Conservation (phyloP, 2,797 vertebrate genomes). For the Falco columbarius region DNA sequence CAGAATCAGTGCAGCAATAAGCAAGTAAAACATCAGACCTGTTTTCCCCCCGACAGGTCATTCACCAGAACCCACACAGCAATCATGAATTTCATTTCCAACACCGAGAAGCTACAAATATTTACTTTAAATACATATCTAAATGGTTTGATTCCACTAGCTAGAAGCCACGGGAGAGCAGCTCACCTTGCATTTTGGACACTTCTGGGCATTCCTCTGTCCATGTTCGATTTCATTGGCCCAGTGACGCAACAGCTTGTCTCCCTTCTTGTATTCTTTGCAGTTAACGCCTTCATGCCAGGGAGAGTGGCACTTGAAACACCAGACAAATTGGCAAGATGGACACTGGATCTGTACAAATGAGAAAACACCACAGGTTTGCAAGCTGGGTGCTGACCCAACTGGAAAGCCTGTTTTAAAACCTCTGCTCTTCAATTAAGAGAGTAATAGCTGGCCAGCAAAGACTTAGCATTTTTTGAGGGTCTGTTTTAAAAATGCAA, state of each 20-base stretch:
- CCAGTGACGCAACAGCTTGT: conserved; percentile 95
- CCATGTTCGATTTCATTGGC: conserved; percentile 95
- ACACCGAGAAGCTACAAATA: neutral
- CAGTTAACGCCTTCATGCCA: conserved; percentile 98
- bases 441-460: neutral
- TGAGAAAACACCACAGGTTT: neutral
- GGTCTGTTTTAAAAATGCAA: neutral
- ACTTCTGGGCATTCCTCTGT: conserved; percentile 98
- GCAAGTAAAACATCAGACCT: neutral
- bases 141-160: neutral
- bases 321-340: conserved; percentile 97
- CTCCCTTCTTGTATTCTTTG: conserved; percentile 94
- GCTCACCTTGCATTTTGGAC: conserved; percentile 94
- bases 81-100: neutral
- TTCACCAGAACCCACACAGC: neutral
- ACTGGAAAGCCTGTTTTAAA: neutral
- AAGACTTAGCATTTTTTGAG: neutral
- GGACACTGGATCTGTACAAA: conserved; percentile 90
- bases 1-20: neutral
- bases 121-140: neutral
- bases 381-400: neutral
- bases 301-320: conserved; percentile 98
- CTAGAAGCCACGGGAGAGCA: neutral
- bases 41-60: neutral
- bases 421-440: neutral